A percentile compares a stretch with the other conserved stretches of the same genome.
Conservation (phyloP, 2,888 invertebrate species). For the Operophtera brumata region DNA sequence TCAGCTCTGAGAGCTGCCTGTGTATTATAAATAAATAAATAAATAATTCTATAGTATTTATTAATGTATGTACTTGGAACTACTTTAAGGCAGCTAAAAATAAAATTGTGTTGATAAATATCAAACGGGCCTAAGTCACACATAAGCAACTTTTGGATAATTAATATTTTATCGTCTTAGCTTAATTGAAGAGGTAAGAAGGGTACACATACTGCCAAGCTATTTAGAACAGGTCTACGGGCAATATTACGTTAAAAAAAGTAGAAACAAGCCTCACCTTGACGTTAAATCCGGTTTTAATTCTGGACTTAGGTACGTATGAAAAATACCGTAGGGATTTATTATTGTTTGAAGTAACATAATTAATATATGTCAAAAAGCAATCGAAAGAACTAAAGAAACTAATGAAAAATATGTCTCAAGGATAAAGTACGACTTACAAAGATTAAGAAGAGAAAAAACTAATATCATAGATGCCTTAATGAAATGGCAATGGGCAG, state of each 20-base stretch:
- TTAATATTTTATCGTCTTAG: not conserved
- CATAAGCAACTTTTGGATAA: not conserved
- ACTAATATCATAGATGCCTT: no score
- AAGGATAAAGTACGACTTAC: no score
- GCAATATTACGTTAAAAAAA: not conserved
- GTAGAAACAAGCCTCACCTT: not conserved
- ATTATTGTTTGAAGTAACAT: not conserved
- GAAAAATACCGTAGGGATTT: not conserved
- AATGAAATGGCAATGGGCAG: no score
- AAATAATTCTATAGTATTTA: no score
- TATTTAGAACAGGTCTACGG: not conserved
- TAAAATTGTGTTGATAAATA: not conserved
- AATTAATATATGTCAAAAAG: no score
- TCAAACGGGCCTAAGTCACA: not conserved
- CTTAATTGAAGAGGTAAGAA: not conserved
- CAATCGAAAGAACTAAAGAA: no score
- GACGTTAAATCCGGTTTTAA: not conserved
- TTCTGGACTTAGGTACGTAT: not conserved
- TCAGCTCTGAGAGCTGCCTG: no score
- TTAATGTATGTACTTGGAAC: no score
- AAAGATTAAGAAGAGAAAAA: no score
- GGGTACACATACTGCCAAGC: not conserved
- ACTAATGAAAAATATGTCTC: no score
- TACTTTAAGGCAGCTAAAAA: no score
- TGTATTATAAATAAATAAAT: no score